Percentiles rank a stretch among this genome's conserved stretches.
Evolutionary conservation across 2,888 invertebrate genomes (phyloP).

Genomic region (Mellilla xanthometata): DNA sequence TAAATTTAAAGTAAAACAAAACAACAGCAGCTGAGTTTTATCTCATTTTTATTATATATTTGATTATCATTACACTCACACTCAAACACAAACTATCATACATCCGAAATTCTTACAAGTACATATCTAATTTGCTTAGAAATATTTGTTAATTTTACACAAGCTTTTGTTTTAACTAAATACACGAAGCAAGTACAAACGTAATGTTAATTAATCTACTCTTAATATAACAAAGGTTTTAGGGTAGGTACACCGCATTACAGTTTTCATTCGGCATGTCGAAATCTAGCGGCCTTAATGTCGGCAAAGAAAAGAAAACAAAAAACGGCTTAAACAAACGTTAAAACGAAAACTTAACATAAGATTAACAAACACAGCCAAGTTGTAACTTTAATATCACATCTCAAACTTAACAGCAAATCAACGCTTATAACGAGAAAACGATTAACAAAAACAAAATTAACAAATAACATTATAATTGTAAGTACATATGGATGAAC

Average conservation of each 20-base stretch:
- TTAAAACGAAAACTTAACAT: constrained; percentile 81
- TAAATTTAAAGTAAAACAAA: constrained; percentile 27
- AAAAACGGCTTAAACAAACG: constrained; percentile 51
- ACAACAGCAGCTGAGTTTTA: constrained; percentile 24
- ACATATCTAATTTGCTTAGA: constrained; percentile 18
- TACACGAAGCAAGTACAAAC: background rate
- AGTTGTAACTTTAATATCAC: constrained; percentile 61
- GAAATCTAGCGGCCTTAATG: constrained; percentile 65
- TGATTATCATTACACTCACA: constrained; percentile 63
- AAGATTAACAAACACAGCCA: constrained; percentile 82
- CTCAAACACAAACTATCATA: constrained; percentile 57
- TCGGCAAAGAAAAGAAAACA: constrained; percentile 54
- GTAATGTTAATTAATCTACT: too few relatives aligned
- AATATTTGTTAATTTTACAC: constrained; percentile 81
- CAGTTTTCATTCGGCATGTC: constrained; percentile 22
- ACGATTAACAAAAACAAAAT: constrained; percentile 43
- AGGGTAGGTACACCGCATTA: constrained; percentile 23
- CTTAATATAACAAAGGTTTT: too few relatives aligned
- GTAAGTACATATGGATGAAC: constrained; percentile 39
- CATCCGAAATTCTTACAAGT: constrained; percentile 57
- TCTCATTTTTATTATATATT: constrained; percentile 26
- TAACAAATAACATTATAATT: constrained; percentile 39
- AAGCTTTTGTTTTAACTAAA: constrained; percentile 81
- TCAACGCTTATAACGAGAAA: constrained; percentile 72
- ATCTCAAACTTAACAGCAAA: constrained; percentile 72